phyloP scores from a whole-genome alignment of 1,140 invertebrate genomes.

The Pseudomyrmex flavicornis region DNA sequence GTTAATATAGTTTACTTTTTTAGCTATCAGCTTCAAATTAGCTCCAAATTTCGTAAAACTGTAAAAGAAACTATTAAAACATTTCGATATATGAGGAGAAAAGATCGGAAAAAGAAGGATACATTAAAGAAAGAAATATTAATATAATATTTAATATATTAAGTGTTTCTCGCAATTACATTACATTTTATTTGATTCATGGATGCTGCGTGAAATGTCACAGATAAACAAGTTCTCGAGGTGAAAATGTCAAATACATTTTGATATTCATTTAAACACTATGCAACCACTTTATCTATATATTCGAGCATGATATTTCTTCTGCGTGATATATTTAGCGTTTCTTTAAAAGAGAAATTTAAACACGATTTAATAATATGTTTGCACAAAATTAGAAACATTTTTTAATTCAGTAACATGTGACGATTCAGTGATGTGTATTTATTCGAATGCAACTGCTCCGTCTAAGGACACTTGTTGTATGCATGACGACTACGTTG shows the following conservation, averaged over 20 bases:
- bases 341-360: background rate
- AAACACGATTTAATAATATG: no score
- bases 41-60: no score
- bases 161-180: background rate
- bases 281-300: constrained; percentile 1
- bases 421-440: constrained; percentile 10
- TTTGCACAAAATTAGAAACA: background rate
- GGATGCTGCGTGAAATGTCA: constrained; percentile 51
- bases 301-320: constrained; percentile 1
- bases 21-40: no score
- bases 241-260: constrained; percentile 52
- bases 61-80: no score
- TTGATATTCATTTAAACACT: background rate
- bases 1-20: no score
- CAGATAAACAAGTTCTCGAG: constrained; percentile 42
- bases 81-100: no score
- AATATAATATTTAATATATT: background rate
- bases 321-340: background rate
- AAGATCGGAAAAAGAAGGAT: background rate
- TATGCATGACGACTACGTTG: constrained; percentile 1
- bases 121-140: background rate
- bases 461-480: background rate
- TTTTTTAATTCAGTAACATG: background rate
- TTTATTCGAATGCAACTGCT: constrained; percentile 21
- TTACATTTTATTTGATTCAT: constrained; percentile 7